phyloP scores from a whole-genome alignment of 1,140 invertebrate genomes.

The Brachionus manjavacas region DNA sequence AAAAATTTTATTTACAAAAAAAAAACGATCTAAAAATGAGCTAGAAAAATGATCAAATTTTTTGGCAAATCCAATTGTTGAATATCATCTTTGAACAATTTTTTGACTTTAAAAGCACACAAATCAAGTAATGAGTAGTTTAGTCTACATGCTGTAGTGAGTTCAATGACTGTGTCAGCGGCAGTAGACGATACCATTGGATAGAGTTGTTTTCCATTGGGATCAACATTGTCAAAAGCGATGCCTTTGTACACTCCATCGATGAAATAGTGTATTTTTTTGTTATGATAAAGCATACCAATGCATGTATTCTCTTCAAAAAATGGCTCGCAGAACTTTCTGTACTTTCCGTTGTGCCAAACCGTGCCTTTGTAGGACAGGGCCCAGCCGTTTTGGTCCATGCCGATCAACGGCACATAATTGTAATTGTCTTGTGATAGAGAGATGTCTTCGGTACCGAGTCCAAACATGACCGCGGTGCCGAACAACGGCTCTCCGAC shows the following conservation, averaged over 20 bases:
- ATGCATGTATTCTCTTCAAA: slow-evolving; percentile 66
- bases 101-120: background rate
- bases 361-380: slow-evolving; percentile 69
- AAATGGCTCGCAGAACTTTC: slow-evolving; percentile 66
- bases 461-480: slow-evolving; percentile 73
- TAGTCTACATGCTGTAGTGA: background rate
- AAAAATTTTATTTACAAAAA: background rate
- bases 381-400: slow-evolving; percentile 69
- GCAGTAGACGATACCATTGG: slow-evolving; percentile 70
- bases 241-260: slow-evolving; percentile 65
- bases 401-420: slow-evolving; percentile 65
- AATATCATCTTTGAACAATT: slow-evolving; percentile 1
- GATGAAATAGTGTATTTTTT: slow-evolving; percentile 69
- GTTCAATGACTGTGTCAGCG: slow-evolving; percentile 64
- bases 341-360: slow-evolving; percentile 64
- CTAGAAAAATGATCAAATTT: background rate
- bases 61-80: background rate
- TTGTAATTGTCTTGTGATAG: slow-evolving; percentile 65
- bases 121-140: slow-evolving; percentile 5
- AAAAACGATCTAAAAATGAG: background rate
- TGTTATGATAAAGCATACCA: slow-evolving; percentile 63
- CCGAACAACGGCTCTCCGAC: slow-evolving; percentile 67
- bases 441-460: slow-evolving; percentile 64
- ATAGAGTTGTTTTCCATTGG: slow-evolving; percentile 62
- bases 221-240: slow-evolving; percentile 54